These are phyloP conservation scores for Nanorana parkeri DNA, from an alignment of 2,113 vertebrate genomes.

Conservation along the genomic window DNA sequence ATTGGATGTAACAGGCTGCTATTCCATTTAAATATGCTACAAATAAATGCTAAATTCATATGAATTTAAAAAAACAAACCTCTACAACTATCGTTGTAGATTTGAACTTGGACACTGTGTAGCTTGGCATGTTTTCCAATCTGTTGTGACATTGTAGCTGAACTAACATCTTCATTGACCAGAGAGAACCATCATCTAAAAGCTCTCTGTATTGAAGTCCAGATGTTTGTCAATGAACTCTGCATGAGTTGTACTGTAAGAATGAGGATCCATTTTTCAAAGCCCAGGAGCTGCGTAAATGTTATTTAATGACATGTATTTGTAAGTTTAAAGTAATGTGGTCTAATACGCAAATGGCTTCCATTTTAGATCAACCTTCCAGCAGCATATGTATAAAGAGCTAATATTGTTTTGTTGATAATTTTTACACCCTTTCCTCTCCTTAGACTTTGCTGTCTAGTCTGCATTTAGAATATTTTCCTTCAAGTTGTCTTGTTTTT, in stretches of 20 bases:
- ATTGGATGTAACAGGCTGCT: not conserved
- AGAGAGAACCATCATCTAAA: not conserved
- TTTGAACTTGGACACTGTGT: slow-evolving; percentile 69
- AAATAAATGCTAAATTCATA: not conserved
- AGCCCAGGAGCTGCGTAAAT: slow-evolving; percentile 65
- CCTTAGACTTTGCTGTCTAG: slow-evolving; percentile 74
- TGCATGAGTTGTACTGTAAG: slow-evolving; percentile 76
- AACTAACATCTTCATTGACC: not conserved
- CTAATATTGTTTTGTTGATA: slow-evolving; percentile 69
- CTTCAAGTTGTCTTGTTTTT: slow-evolving; percentile 71
- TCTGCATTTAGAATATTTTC: slow-evolving; percentile 72
- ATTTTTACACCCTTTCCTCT: slow-evolving; percentile 68
- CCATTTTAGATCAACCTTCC: slow-evolving; percentile 67
- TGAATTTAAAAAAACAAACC: not conserved
- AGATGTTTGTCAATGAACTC: slow-evolving; percentile 70
- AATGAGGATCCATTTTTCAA: slow-evolving; percentile 67
- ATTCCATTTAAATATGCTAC: slow-evolving; percentile 1
- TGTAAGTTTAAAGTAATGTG: slow-evolving; percentile 72
- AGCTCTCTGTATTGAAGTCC: not conserved
- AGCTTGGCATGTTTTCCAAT: slow-evolving; percentile 71
- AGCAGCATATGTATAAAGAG: slow-evolving; percentile 72
- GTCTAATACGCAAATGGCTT: slow-evolving; percentile 70
- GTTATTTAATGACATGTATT: slow-evolving; percentile 73
- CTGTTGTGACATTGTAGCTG: slow-evolving; percentile 65
- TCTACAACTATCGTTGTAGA: slow-evolving; percentile 49